These are phyloP conservation scores for Eudemis profundana DNA, from an alignment of 2,888 invertebrate species.

Conservation along the genomic window DNA sequence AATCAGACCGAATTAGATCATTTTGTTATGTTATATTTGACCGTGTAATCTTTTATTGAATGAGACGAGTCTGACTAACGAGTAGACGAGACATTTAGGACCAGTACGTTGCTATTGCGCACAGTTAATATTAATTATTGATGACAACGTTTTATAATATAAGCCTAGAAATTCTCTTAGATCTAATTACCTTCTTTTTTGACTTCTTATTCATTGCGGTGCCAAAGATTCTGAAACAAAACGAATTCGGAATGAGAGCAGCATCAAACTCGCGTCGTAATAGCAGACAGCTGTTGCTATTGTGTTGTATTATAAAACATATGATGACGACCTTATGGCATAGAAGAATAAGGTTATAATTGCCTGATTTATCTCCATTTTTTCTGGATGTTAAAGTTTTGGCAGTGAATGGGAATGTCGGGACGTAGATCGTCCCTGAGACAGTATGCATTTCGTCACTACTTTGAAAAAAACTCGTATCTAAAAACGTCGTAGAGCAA, in stretches of 20 bases:
- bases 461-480: no score
- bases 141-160: not conserved
- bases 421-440: not conserved
- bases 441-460: not conserved
- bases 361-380: not conserved
- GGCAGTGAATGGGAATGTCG: conserved; percentile 1
- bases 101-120: no score
- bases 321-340: not conserved
- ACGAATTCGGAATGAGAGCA: conserved; percentile 33
- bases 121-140: no score
- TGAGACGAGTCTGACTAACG: not conserved
- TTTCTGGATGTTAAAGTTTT: not conserved
- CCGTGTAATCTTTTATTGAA: no score
- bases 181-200: conserved; percentile 74
- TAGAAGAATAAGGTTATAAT: not conserved
- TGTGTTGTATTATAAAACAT: conserved; percentile 2
- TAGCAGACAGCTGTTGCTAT: conserved; percentile 35
- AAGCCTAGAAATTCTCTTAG: not conserved
- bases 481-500: no score
- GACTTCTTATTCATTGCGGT: conserved; percentile 75
- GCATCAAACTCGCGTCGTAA: conserved; percentile 51
- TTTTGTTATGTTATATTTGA: not conserved
- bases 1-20: not conserved
- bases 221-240: conserved; percentile 66
- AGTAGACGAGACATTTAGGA: not conserved